Conservation (phyloP, 2,888 invertebrate species). For the Diarsia brunnea region DNA sequence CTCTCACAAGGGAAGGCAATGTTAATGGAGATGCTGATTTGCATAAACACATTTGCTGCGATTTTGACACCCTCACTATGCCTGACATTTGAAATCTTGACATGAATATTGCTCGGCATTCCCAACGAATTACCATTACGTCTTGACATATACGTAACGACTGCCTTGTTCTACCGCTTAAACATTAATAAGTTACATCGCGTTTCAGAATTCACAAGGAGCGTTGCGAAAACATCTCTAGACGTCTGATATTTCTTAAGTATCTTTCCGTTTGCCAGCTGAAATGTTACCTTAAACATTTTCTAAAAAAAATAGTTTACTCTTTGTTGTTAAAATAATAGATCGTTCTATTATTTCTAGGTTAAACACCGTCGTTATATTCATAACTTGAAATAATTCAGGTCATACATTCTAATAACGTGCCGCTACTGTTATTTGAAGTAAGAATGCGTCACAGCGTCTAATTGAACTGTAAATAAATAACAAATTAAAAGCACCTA, state of each 20-base stretch:
- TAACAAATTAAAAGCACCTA: slow-evolving; percentile 86
- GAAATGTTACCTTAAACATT: slow-evolving; percentile 39
- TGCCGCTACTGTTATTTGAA: slow-evolving; percentile 33
- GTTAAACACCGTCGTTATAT: slow-evolving; percentile 16
- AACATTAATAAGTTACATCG: slow-evolving; percentile 68
- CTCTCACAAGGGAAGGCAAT: slow-evolving; percentile 76
- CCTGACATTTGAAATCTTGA: slow-evolving; percentile 86
- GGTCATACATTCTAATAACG: slow-evolving; percentile 55
- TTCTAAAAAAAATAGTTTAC: slow-evolving; percentile 31
- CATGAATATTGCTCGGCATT: slow-evolving; percentile 79
- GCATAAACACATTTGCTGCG: slow-evolving; percentile 89
- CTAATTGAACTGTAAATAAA: slow-evolving; percentile 77
- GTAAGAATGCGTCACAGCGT: slow-evolving; percentile 46
- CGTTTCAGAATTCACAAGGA: slow-evolving; percentile 49
- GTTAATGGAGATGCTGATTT: slow-evolving; percentile 88
- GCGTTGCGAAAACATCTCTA: slow-evolving; percentile 41
- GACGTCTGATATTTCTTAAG: slow-evolving; percentile 49
- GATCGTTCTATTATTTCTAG: neutral
- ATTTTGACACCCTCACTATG: slow-evolving; percentile 87
- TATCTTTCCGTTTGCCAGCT: slow-evolving; percentile 18
- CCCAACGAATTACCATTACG: slow-evolving; percentile 74
- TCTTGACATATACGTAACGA: slow-evolving; percentile 74
- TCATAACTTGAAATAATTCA: slow-evolving; percentile 28
- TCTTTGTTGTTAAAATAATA: slow-evolving; percentile 19
- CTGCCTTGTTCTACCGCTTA: slow-evolving; percentile 73